Conservation (phyloP, 1,140 invertebrate genomes). For the Luehdorfia chinensis region DNA sequence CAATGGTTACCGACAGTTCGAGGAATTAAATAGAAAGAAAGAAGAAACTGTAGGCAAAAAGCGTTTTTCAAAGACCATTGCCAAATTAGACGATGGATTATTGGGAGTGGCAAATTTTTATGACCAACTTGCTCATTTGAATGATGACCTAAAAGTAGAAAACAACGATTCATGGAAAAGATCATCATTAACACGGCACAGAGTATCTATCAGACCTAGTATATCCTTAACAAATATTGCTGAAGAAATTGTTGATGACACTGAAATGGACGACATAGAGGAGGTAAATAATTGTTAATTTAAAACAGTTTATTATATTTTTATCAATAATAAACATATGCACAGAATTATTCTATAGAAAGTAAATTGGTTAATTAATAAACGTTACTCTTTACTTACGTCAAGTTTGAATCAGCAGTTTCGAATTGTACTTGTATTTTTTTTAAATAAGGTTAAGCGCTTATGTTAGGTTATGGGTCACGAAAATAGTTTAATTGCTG, state of each 20-base stretch:
- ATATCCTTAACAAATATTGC: slow-evolving; percentile 58
- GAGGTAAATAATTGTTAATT: slow-evolving; percentile 22
- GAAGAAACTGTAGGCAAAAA: slow-evolving; percentile 34
- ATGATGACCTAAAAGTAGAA: slow-evolving; percentile 51
- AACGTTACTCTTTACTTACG: not conserved
- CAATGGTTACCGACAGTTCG: slow-evolving; percentile 41
- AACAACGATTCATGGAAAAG: slow-evolving; percentile 34
- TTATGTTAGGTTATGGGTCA: no score
- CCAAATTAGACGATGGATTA: slow-evolving; percentile 38
- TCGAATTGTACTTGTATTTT: no score
- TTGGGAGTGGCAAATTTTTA: slow-evolving; percentile 57
- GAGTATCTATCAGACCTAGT: slow-evolving; percentile 63
- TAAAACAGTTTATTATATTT: no score
- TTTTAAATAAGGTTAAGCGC: no score
- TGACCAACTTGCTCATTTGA: slow-evolving; percentile 56
- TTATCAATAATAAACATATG: not conserved
- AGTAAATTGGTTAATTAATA: slow-evolving; percentile 7
- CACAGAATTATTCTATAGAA: no score
- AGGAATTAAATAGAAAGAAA: slow-evolving; percentile 22
- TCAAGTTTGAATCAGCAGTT: no score
- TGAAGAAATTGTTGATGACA: slow-evolving; percentile 48
- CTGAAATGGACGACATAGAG: slow-evolving; percentile 41
- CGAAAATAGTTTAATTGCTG: no score
- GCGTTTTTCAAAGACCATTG: slow-evolving; percentile 19
- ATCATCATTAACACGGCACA: slow-evolving; percentile 29